Conservation (phyloP, 2,888 invertebrate species). For the Caenorhabditis sp. region DNA sequence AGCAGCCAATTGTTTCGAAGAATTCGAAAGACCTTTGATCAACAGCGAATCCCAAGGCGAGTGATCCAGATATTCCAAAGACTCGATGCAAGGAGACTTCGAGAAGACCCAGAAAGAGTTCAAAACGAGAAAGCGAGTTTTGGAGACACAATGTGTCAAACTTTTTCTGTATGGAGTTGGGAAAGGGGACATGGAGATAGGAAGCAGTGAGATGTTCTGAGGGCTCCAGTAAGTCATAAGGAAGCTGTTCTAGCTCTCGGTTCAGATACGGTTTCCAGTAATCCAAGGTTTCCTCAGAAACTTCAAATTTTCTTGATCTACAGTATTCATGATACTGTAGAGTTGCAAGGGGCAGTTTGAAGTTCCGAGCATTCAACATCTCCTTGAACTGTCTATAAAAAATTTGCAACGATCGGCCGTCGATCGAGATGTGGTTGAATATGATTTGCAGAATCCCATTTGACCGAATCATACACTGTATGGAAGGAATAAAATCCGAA, state of each 20-base stretch:
- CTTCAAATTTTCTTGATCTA: not conserved
- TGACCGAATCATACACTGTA: not conserved
- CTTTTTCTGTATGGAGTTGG: conserved; percentile 8
- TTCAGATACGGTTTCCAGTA: conserved; percentile 38
- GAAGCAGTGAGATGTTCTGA: conserved; percentile 5
- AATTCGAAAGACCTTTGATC: conserved; percentile 41
- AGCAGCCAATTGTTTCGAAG: conserved; percentile 60
- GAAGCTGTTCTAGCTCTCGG: not conserved
- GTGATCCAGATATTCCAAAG: not conserved
- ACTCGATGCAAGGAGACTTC: conserved; percentile 4
- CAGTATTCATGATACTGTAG: conserved; percentile 43
- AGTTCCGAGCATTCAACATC: not conserved
- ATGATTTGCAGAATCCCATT: conserved; percentile 13
- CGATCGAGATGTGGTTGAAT: conserved; percentile 72
- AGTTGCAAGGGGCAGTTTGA: not conserved
- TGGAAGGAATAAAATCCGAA: not conserved
- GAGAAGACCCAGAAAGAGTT: conserved; percentile 26
- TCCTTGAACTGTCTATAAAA: conserved; percentile 64
- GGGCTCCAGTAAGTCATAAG: conserved; percentile 7
- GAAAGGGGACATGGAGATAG: conserved; percentile 10
- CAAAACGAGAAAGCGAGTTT: conserved; percentile 38
- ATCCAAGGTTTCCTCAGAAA: not conserved
- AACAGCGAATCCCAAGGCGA: conserved; percentile 45
- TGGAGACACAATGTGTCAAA: conserved; percentile 18
- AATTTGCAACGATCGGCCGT: conserved; percentile 66